Evolutionary conservation across 2,113 vertebrate species (phyloP), one percentile per base, ranked within the genome.

Genomic region (Zosterops borbonicus): DNA sequence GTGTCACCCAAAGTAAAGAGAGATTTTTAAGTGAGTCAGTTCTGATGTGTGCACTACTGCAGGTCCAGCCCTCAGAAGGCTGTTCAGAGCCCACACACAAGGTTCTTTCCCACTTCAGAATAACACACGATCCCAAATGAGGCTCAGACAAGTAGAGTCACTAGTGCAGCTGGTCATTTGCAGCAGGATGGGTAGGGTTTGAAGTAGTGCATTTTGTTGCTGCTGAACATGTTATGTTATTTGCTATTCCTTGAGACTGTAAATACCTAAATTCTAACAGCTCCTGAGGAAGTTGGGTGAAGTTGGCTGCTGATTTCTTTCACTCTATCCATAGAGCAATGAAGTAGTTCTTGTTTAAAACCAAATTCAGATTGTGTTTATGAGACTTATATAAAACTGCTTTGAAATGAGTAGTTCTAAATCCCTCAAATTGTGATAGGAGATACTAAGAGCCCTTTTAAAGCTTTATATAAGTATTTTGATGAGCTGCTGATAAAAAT

Each of bases 1-100:
- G 31, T 46, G 47, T 86, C 24, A n/a, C 13, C 20, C 35, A 46
- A 69, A 85, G 25, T n/a, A 56, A 39, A 76, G n/a, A 71, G 65
- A 78, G 19, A 21, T 37, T 68, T 68, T 88, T 28, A 29, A 14
- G 46, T 49, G 49, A n/a, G 31, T 83, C 37, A 24, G 46, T 84
- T 88, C n/a, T 78, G 47, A n/a, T 6, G 0, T 46, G n/a, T 2
- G 2, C 16, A 3, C 11, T 29, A 2, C 23, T 67, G 14, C 46
- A 39, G 37, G 39, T 19, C 42, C 20, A 28, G 62, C 31, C 44
- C 41, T 76, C 41, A 33, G 87, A 33, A 71, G 20, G n/a, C 37
- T 86, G 0, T 60, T 68, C 11, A 20, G 39, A n/a, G 4, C 7
- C 14, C 0, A 0, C n/a, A 3, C 15, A 4, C 11, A 33, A 46